A percentile compares a stretch with the other conserved stretches of the same genome.
Evolutionary conservation across 2,888 invertebrate genomes (phyloP).

Genomic region (Ophioninae sp.): DNA sequence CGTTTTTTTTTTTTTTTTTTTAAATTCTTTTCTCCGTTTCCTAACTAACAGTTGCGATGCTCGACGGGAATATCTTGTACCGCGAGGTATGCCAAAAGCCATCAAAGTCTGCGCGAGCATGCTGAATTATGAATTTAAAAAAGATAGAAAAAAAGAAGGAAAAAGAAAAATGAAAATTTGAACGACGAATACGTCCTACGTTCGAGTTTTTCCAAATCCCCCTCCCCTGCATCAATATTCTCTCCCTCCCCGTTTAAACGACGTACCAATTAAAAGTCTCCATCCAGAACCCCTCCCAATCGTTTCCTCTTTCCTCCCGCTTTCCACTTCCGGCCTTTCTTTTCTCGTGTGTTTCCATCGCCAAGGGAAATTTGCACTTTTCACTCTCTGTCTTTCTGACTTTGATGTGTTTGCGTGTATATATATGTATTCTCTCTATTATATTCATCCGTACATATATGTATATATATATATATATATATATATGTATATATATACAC

Average conservation of each 20-base stretch:
- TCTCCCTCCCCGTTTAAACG: background rate
- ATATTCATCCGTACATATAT: slow-evolving; percentile 23
- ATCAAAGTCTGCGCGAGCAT: slow-evolving; percentile 41
- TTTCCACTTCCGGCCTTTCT: slow-evolving; percentile 27
- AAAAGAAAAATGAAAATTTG: slow-evolving; percentile 18
- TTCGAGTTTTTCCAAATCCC: slow-evolving; percentile 11
- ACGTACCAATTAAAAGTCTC: background rate
- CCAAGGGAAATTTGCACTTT: slow-evolving; percentile 12
- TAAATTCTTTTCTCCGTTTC: background rate
- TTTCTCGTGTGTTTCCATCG: background rate
- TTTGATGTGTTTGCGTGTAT: slow-evolving; percentile 51
- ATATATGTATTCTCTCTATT: slow-evolving; percentile 25
- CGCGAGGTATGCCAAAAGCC: background rate
- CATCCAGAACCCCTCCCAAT: background rate
- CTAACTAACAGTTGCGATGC: background rate
- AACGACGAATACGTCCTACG: slow-evolving; percentile 16
- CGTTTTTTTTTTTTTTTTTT: background rate
- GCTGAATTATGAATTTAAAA: slow-evolving; percentile 16
- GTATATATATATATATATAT: slow-evolving; percentile 8
- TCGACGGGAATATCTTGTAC: slow-evolving; percentile 4
- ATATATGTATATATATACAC: slow-evolving; percentile 32
- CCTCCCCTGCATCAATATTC: background rate
- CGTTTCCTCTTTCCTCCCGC: slow-evolving; percentile 60
- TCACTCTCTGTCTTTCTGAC: slow-evolving; percentile 43
- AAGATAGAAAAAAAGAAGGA: too few relatives aligned